Evolutionary conservation across 2,888 invertebrate genomes (phyloP).

Genomic region (Pristionchus japonicus): DNA sequence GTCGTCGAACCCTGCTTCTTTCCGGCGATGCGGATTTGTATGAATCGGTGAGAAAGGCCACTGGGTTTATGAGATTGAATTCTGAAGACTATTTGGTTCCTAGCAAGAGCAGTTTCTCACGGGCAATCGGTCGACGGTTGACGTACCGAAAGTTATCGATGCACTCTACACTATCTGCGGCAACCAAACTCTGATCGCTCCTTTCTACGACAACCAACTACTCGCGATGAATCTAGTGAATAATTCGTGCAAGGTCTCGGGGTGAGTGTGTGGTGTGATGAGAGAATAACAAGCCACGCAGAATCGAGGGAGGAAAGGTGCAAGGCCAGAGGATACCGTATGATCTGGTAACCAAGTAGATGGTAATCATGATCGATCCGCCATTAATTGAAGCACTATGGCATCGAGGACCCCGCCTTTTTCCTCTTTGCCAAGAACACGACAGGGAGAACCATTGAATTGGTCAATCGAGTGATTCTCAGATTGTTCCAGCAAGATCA

Average conservation of each 20-base stretch:
- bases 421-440: neutral
- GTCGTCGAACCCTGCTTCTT: neutral
- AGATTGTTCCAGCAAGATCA: neutral
- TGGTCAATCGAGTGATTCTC: neutral
- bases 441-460: neutral
- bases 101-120: neutral
- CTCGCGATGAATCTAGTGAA: neutral
- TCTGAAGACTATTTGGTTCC: neutral
- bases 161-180: neutral
- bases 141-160: neutral
- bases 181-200: neutral
- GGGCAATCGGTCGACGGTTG: neutral
- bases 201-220: neutral
- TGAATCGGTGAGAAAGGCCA: neutral
- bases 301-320: neutral
- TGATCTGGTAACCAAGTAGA: neutral
- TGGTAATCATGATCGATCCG: neutral
- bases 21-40: neutral
- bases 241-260: neutral
- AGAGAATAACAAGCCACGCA: neutral
- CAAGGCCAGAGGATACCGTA: neutral
- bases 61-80: neutral
- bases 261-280: neutral
- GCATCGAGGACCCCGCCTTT: neutral
- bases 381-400: neutral